Conservation (phyloP, 2,113 vertebrate genomes). For the Electrona antarctica region DNA sequence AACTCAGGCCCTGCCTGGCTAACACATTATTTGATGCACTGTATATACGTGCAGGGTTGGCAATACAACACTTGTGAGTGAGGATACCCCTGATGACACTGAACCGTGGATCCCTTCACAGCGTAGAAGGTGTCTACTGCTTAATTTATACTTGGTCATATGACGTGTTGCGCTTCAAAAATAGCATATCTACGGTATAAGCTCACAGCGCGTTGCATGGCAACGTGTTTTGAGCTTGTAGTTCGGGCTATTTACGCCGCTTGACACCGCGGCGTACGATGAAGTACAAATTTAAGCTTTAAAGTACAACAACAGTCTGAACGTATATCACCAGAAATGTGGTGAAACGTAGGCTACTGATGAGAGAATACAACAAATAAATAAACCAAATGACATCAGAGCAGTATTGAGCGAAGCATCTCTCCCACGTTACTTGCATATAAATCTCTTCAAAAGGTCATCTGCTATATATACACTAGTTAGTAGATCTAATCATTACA, state of each 20-base stretch:
- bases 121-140: not conserved
- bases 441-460: slow-evolving; percentile 72
- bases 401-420: slow-evolving; percentile 37
- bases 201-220: too few relatives aligned
- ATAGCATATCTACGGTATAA: too few relatives aligned
- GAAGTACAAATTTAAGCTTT: too few relatives aligned
- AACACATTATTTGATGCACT: not conserved
- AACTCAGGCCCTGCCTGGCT: slow-evolving; percentile 6
- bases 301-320: slow-evolving; percentile 20
- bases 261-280: too few relatives aligned
- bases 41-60: not conserved
- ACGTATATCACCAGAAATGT: slow-evolving; percentile 9
- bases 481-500: slow-evolving; percentile 50
- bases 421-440: slow-evolving; percentile 67
- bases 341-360: slow-evolving; percentile 15
- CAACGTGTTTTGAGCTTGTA: too few relatives aligned
- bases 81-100: slow-evolving; percentile 7
- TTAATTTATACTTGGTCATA: too few relatives aligned
- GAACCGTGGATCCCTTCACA: slow-evolving; percentile 34
- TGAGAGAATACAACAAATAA: not conserved
- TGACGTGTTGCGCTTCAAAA: too few relatives aligned
- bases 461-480: slow-evolving; percentile 68
- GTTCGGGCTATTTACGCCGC: too few relatives aligned
- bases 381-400: slow-evolving; percentile 26
- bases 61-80: slow-evolving; percentile 9